These are phyloP conservation scores for Etheostoma nigrum DNA, from an alignment of 2,797 vertebrate genomes.

Conservation along the genomic window DNA sequence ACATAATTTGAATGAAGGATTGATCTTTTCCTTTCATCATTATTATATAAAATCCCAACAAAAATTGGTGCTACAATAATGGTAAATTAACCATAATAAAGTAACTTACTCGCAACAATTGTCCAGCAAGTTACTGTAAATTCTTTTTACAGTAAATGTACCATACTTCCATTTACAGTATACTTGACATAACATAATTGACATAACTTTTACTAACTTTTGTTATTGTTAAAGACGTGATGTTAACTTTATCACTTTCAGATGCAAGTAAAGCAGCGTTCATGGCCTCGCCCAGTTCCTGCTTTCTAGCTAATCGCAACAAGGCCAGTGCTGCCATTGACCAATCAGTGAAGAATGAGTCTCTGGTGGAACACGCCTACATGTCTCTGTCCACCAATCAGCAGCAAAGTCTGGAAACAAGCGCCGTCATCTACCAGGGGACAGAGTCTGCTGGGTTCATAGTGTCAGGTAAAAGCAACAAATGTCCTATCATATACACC, in stretches of 20 bases:
- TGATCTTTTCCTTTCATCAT: too few relatives aligned
- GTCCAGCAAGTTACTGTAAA: too few relatives aligned
- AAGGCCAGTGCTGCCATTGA: slow-evolving; percentile 84
- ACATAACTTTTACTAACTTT: neutral
- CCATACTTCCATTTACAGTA: too few relatives aligned
- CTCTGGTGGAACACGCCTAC: slow-evolving; percentile 85
- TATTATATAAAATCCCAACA: too few relatives aligned
- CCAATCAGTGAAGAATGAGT: slow-evolving; percentile 93
- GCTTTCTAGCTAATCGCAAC: slow-evolving; percentile 96
- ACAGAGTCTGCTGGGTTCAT: slow-evolving; percentile 83
- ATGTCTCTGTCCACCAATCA: slow-evolving; percentile 85
- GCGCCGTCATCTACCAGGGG: slow-evolving; percentile 81
- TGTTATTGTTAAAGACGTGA: neutral
- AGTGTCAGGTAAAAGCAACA: slow-evolving; percentile 83
- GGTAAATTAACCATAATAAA: neutral
- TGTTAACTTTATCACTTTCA: slow-evolving; percentile 67
- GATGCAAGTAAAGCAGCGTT: slow-evolving; percentile 97
- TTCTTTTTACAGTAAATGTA: too few relatives aligned
- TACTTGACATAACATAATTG: neutral
- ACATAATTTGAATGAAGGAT: too few relatives aligned
- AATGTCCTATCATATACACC: too few relatives aligned
- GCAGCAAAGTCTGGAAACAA: slow-evolving; percentile 80
- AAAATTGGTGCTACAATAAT: neutral
- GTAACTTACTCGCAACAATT: too few relatives aligned
- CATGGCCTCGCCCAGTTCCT: slow-evolving; percentile 96